Evolutionary conservation across 2,888 invertebrate species (phyloP).

Genomic region (Orchesellides sinensis): DNA sequence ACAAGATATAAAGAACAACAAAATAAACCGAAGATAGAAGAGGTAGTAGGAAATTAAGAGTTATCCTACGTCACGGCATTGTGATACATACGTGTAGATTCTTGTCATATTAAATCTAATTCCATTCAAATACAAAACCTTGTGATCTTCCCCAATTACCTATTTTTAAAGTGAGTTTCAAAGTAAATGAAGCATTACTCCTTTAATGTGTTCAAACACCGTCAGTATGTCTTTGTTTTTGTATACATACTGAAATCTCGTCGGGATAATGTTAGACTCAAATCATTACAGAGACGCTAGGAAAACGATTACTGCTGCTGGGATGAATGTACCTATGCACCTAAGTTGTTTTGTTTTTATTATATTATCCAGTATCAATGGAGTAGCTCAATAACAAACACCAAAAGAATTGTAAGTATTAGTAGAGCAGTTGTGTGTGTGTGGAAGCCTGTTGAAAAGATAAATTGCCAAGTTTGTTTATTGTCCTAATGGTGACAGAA

Average conservation of each 20-base stretch:
- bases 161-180: constrained; percentile 12
- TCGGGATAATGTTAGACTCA: too few species aligned
- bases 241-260: too few species aligned
- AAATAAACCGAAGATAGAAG: too few species aligned
- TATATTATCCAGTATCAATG: too few species aligned
- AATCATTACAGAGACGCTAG: too few species aligned
- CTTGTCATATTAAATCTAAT: background rate
- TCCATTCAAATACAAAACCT: background rate
- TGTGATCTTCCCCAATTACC: background rate
- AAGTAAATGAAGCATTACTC: constrained; percentile 25
- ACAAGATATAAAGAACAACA: background rate
- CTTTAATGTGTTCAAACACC: background rate
- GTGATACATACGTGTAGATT: background rate
- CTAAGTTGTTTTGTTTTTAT: too few species aligned
- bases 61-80: background rate
- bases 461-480: constrained; percentile 47
- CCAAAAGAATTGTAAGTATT: too few species aligned
- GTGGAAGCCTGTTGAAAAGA: constrained; percentile 14
- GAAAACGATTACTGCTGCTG: too few species aligned
- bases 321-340: too few species aligned
- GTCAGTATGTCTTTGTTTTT: background rate
- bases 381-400: too few species aligned
- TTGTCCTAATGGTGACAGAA: constrained; percentile 45
- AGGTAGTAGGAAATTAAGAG: background rate
- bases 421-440: background rate